Conservation (phyloP, 2,888 invertebrate genomes). For the Patella caerulea region DNA sequence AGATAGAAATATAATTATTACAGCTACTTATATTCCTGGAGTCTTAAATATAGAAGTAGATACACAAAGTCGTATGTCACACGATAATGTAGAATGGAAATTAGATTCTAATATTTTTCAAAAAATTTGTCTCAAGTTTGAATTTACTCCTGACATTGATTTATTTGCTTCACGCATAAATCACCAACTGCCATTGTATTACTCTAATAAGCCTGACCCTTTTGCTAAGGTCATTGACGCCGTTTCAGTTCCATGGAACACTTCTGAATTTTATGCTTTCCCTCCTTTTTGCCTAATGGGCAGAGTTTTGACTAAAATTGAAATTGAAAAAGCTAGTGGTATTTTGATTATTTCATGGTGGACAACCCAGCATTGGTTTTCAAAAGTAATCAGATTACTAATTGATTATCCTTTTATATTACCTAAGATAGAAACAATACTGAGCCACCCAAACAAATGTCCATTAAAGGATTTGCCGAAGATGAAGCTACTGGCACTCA, state of each 20-base stretch:
- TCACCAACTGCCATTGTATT: conserved; percentile 15
- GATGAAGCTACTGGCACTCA: conserved; percentile 17
- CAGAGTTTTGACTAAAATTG: neutral
- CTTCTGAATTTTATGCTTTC: neutral
- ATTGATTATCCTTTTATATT: neutral
- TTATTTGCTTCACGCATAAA: conserved; percentile 23
- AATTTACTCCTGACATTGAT: conserved; percentile 16
- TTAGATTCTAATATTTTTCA: conserved; percentile 12
- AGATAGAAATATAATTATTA: neutral
- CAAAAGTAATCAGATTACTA: neutral
- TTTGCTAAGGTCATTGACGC: conserved; percentile 24
- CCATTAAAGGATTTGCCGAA: neutral
- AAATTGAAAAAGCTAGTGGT: neutral
- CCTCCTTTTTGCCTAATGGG: neutral
- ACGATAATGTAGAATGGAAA: conserved; percentile 18
- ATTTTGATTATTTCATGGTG: neutral
- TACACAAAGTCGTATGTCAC: neutral
- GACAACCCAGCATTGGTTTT: neutral
- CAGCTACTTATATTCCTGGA: conserved; percentile 15
- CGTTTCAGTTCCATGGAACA: conserved; percentile 12
- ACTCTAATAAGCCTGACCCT: conserved; percentile 21
- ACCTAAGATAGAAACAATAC: neutral
- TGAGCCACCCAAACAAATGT: neutral
- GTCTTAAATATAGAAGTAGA: conserved; percentile 20
- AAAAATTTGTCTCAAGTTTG: neutral